These are phyloP conservation scores for Agriopis leucophaearia DNA, from an alignment of 2,888 invertebrate species.

Conservation along the genomic window DNA sequence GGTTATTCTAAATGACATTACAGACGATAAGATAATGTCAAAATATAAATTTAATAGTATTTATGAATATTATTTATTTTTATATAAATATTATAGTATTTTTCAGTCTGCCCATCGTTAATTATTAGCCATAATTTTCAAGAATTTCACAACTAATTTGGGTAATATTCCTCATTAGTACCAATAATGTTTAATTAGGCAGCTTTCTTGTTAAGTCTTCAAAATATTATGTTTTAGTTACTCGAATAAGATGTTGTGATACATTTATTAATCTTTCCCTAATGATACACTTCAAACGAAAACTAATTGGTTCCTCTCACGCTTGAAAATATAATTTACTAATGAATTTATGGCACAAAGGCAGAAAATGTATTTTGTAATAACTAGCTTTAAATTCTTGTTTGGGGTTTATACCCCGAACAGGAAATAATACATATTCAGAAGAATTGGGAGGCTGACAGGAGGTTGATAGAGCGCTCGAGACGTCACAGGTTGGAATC, in stretches of 20 bases:
- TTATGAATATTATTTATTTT: too few relatives aligned
- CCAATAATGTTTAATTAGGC: neutral
- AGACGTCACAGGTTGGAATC: too few relatives aligned
- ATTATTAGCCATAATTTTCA: too few relatives aligned
- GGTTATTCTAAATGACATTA: too few relatives aligned
- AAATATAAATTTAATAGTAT: too few relatives aligned
- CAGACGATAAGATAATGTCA: too few relatives aligned
- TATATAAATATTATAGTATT: too few relatives aligned
- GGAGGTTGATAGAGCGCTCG: too few relatives aligned
- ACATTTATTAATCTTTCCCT: slow-evolving; percentile 14
- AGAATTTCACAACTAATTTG: too few relatives aligned
- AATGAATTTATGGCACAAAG: slow-evolving; percentile 10
- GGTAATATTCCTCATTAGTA: neutral
- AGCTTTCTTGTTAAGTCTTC: neutral
- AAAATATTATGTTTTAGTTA: slow-evolving; percentile 6
- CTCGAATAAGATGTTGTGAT: slow-evolving; percentile 2
- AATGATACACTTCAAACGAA: slow-evolving; percentile 24
- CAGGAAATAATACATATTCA: neutral
- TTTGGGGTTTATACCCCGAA: neutral
- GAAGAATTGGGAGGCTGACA: neutral
- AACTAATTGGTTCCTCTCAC: slow-evolving; percentile 14
- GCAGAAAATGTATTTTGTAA: slow-evolving; percentile 3
- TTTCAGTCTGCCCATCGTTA: too few relatives aligned
- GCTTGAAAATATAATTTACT: slow-evolving; percentile 16
- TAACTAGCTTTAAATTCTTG: neutral